A percentile compares a stretch with the other conserved stretches of the same genome.
Conservation (phyloP, 2,113 vertebrate species). For the Triplophysa tibetana region DNA sequence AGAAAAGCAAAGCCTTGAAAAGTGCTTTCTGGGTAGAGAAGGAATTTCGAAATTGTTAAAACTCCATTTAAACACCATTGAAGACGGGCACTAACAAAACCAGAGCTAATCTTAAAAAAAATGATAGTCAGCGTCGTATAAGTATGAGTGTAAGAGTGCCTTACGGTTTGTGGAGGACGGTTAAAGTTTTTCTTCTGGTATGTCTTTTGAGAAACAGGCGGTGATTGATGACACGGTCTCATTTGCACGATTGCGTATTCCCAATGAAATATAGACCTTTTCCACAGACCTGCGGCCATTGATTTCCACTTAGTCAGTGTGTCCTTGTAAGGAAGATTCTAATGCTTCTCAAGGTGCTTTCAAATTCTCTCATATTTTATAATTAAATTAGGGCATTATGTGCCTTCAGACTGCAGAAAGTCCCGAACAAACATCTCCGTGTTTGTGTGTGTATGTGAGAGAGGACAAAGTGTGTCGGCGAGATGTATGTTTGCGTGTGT, state of each 20-base stretch:
- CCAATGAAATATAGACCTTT: slow-evolving; percentile 68
- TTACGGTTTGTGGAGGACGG: slow-evolving; percentile 20
- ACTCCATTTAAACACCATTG: not conserved
- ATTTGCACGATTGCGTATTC: slow-evolving; percentile 71
- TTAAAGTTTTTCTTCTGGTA: slow-evolving; percentile 3
- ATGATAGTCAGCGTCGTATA: not conserved
- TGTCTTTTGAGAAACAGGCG: slow-evolving; percentile 39
- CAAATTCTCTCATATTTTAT: slow-evolving; percentile 48
- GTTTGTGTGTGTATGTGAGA: slow-evolving; percentile 48
- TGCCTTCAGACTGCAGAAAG: slow-evolving; percentile 44
- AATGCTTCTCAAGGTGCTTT: slow-evolving; percentile 49
- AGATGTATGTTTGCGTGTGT: not conserved
- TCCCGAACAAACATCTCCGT: slow-evolving; percentile 44
- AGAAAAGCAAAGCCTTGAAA: not conserved
- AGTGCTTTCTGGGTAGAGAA: not conserved
- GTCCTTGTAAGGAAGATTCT: slow-evolving; percentile 61
- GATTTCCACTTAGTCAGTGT: slow-evolving; percentile 69
- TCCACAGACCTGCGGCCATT: slow-evolving; percentile 62
- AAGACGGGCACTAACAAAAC: no score
- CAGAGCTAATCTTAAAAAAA: no score
- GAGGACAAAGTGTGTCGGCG: slow-evolving; percentile 18
- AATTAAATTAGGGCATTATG: slow-evolving; percentile 51
- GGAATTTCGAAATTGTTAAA: not conserved
- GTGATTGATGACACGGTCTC: slow-evolving; percentile 68
- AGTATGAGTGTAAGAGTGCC: not conserved